These are phyloP conservation scores for Porites divaricata DNA, from an alignment of 92 coral and sea anemone genomes.

Conservation along the genomic window DNA sequence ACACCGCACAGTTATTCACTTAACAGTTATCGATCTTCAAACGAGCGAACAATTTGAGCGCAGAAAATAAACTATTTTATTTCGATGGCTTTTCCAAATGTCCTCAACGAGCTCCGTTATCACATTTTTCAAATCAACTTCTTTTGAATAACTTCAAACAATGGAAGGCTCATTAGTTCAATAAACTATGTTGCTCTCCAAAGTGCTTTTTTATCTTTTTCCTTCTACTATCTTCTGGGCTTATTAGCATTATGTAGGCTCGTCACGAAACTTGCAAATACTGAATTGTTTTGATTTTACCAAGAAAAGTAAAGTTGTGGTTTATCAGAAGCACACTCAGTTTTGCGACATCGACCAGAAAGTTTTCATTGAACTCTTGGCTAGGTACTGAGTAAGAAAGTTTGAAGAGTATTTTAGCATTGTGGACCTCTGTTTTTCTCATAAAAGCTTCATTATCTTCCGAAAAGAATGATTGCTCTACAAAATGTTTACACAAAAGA, in stretches of 20 bases:
- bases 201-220: constrained; percentile 47
- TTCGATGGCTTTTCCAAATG: constrained; percentile 45
- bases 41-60: background rate
- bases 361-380: background rate
- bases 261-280: constrained; percentile 24
- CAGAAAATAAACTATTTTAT: constrained; percentile 12
- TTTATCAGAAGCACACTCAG: background rate
- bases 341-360: background rate
- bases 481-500: constrained; percentile 46
- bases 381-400: background rate
- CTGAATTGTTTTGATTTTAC: background rate
- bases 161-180: constrained; percentile 41
- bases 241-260: background rate
- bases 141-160: constrained; percentile 44
- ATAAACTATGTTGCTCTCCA: constrained; percentile 43
- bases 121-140: constrained; percentile 40
- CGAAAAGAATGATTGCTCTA: constrained; percentile 16
- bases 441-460: constrained; percentile 1
- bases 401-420: background rate
- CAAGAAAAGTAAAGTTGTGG: background rate
- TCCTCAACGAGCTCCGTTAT: constrained; percentile 14
- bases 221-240: constrained; percentile 4
- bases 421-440: constrained; percentile 31
- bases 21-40: constrained; percentile 1
- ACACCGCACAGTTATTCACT: background rate